phyloP scores from a whole-genome alignment of 2,797 vertebrate species.

The Notolepis coatsorum region DNA sequence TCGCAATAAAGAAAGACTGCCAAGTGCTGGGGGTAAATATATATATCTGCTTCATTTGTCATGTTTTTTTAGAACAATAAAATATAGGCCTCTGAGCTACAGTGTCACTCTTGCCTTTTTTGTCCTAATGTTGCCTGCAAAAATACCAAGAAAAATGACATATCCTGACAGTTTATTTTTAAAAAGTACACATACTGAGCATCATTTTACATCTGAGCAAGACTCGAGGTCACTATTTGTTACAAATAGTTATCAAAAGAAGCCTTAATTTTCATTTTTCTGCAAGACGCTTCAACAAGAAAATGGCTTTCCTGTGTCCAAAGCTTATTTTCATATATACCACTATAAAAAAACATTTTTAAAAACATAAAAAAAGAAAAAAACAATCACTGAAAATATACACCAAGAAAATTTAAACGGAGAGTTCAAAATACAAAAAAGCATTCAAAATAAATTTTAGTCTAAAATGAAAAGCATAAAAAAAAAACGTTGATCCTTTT shows the following conservation, averaged over 20 bases:
- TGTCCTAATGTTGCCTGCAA: constrained; percentile 85
- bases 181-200: constrained; percentile 86
- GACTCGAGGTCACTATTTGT: constrained; percentile 87
- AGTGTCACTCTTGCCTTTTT: constrained; percentile 80
- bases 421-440: constrained; percentile 86
- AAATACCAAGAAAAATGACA: constrained; percentile 86
- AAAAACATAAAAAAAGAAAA: constrained; percentile 77
- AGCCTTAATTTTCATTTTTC: constrained; percentile 81
- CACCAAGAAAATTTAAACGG: constrained; percentile 89
- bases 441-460: constrained; percentile 89
- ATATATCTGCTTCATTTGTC: constrained; percentile 94
- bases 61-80: constrained; percentile 85
- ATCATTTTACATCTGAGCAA: constrained; percentile 86
- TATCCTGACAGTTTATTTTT: constrained; percentile 81
- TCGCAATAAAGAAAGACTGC: constrained; percentile 96
- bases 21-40: constrained; percentile 98
- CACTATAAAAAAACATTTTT: constrained; percentile 87
- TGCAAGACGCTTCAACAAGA: constrained; percentile 83
- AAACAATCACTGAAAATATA: constrained; percentile 90
- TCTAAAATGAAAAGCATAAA: constrained; percentile 78
- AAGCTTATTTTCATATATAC: constrained; percentile 85
- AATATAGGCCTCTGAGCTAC: constrained; percentile 87
- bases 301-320: constrained; percentile 84
- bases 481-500: constrained; percentile 86
- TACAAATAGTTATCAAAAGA: constrained; percentile 91